Evolutionary conservation across 2,113 vertebrate genomes (phyloP).

Genomic region (Cricetomys ansorgei): DNA sequence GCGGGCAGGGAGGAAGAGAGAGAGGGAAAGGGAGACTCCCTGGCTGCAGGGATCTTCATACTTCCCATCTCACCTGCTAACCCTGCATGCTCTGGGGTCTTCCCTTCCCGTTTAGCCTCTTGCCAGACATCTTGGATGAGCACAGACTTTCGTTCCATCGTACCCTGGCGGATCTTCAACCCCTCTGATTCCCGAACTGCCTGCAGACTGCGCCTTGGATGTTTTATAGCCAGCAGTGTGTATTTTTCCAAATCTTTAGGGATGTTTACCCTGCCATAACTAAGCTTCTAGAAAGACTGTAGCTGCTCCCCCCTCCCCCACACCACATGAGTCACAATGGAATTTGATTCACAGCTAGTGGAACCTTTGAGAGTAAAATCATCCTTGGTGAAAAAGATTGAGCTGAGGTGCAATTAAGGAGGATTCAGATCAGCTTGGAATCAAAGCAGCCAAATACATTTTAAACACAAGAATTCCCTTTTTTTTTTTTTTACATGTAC

Average conservation of each 20-base stretch:
- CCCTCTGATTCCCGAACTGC: conserved; percentile 50
- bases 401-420: conserved; percentile 48
- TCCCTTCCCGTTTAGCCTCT: not conserved
- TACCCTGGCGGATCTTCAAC: not conserved
- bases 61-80: not conserved
- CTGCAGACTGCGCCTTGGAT: conserved; percentile 45
- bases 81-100: not conserved
- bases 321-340: conserved; percentile 72
- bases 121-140: not conserved
- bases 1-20: too few species aligned
- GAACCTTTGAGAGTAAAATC: conserved; percentile 69
- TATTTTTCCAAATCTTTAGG: conserved; percentile 65
- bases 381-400: conserved; percentile 56
- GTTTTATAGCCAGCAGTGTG: conserved; percentile 60
- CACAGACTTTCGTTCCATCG: not conserved
- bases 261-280: conserved; percentile 75
- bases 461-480: not conserved
- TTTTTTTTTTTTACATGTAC: not conserved
- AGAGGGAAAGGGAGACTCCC: not conserved
- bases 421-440: conserved; percentile 5
- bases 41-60: not conserved
- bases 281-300: conserved; percentile 74
- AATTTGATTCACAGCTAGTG: conserved; percentile 65
- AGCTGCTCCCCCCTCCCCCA: conserved; percentile 76
- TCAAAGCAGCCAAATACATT: conserved; percentile 47